Conservation (phyloP, 2,888 invertebrate genomes). For the Sinohyriopsis cumingii region DNA sequence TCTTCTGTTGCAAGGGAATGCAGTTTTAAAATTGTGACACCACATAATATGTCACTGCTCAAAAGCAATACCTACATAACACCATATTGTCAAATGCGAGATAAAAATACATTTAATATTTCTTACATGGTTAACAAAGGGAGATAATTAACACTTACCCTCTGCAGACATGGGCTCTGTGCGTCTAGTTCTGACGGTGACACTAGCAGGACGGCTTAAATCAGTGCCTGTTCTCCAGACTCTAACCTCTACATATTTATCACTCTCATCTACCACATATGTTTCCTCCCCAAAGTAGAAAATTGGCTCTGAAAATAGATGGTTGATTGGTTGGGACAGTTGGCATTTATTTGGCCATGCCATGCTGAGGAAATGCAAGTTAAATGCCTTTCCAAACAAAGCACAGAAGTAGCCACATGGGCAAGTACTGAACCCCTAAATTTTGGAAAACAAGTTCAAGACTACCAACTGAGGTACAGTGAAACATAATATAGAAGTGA, state of each 20-base stretch:
- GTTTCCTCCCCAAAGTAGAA: constrained; percentile 65
- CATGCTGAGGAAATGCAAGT: neutral
- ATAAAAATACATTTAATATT: no score
- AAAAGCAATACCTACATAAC: no score
- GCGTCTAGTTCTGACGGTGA: constrained; percentile 66
- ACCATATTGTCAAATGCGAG: no score
- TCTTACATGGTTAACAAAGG: no score
- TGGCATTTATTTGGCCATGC: neutral
- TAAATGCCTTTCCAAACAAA: neutral
- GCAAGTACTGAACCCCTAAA: neutral
- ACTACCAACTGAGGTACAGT: neutral
- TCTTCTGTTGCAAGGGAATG: no score
- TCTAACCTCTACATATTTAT: constrained; percentile 62
- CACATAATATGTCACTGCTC: no score
- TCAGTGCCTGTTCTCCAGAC: constrained; percentile 70
- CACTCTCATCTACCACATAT: constrained; percentile 69
- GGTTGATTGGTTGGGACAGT: neutral
- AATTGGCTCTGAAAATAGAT: constrained; percentile 62
- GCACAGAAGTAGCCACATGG: neutral
- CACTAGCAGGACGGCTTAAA: constrained; percentile 62
- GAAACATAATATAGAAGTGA: no score
- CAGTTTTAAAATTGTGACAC: no score
- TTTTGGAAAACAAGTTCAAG: neutral
- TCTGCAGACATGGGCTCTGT: constrained; percentile 61
- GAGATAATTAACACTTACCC: constrained; percentile 41